These are phyloP conservation scores for Speoplatyrhinus poulsoni DNA, from an alignment of 2,113 vertebrate genomes.

Conservation along the genomic window DNA sequence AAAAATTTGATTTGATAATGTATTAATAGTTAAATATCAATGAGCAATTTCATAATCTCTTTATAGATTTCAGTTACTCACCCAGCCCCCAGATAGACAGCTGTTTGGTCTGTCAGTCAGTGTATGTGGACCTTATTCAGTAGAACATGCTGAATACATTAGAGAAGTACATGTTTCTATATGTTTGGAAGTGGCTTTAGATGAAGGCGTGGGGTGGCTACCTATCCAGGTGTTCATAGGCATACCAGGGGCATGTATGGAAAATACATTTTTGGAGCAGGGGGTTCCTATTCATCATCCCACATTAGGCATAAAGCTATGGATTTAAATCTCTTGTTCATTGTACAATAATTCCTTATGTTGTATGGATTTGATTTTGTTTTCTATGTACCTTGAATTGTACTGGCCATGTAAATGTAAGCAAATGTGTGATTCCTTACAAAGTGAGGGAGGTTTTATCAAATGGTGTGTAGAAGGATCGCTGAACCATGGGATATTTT, in stretches of 20 bases:
- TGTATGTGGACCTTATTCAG: conserved; percentile 24
- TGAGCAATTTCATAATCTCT: too few relatives aligned
- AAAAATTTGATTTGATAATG: too few relatives aligned
- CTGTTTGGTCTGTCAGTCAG: conserved; percentile 15
- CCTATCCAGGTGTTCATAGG: not conserved
- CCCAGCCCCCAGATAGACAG: not conserved
- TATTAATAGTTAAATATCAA: too few relatives aligned
- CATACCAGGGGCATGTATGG: conserved; percentile 27
- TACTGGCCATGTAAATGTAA: conserved; percentile 71
- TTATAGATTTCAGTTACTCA: too few relatives aligned
- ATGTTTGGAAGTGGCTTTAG: too few relatives aligned
- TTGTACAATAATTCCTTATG: conserved; percentile 37
- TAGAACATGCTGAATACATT: not conserved
- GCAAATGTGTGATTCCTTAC: conserved; percentile 65
- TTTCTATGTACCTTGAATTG: conserved; percentile 56
- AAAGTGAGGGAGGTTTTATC: conserved; percentile 51
- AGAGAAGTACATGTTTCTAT: not conserved
- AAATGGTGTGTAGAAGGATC: conserved; percentile 55
- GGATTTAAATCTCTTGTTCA: conserved; percentile 46
- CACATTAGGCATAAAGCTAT: conserved; percentile 38
- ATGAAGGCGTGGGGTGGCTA: too few relatives aligned
- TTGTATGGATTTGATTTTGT: conserved; percentile 39
- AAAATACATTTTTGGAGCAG: not conserved
- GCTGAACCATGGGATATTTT: conserved; percentile 66
- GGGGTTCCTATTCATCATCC: conserved; percentile 34